A percentile compares a stretch with the other conserved stretches of the same genome.
phyloP scores from a whole-genome alignment of 2,888 invertebrate genomes.

The Ormyrus nitidulus region DNA sequence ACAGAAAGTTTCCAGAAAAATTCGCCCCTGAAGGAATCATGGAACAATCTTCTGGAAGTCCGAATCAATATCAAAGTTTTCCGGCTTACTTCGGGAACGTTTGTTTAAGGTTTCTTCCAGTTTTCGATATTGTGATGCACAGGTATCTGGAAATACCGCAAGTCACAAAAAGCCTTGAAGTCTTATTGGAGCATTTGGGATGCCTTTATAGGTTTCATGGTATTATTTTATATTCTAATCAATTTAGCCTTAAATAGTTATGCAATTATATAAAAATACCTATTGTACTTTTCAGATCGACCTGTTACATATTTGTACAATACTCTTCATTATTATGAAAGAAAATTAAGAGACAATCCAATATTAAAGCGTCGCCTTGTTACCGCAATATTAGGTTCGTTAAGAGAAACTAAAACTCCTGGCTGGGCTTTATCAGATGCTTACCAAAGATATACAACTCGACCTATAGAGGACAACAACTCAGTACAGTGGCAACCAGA shows the following conservation, averaged over 20 bases:
- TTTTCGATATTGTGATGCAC: conserved; percentile 96
- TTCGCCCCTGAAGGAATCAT: conserved; percentile 89
- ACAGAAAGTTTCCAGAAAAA: conserved; percentile 95
- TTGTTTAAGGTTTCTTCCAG: conserved; percentile 93
- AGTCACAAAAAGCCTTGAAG: conserved; percentile 92
- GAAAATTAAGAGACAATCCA: conserved; percentile 89
- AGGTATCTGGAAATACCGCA: conserved; percentile 86
- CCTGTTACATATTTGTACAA: conserved; percentile 97
- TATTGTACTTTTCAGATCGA: conserved; percentile 81
- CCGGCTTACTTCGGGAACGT: conserved; percentile 97
- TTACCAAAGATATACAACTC: conserved; percentile 84
- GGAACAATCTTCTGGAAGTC: conserved; percentile 83
- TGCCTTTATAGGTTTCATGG: conserved; percentile 63
- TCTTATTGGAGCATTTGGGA: conserved; percentile 83
- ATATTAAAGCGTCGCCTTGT: conserved; percentile 90
- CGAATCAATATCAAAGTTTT: conserved; percentile 80
- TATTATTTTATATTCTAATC: conserved; percentile 30
- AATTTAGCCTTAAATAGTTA: not conserved
- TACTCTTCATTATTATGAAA: conserved; percentile 97
- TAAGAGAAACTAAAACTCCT: conserved; percentile 87
- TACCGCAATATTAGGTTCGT: conserved; percentile 88
- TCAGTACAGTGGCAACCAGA: conserved; percentile 87
- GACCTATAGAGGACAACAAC: conserved; percentile 71
- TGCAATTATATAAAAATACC: not conserved
- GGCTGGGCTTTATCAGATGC: conserved; percentile 93